Evolutionary conservation across 2,113 vertebrate genomes (phyloP), one percentile per base, ranked within the genome.

Genomic region (Prunella fulvescens): DNA sequence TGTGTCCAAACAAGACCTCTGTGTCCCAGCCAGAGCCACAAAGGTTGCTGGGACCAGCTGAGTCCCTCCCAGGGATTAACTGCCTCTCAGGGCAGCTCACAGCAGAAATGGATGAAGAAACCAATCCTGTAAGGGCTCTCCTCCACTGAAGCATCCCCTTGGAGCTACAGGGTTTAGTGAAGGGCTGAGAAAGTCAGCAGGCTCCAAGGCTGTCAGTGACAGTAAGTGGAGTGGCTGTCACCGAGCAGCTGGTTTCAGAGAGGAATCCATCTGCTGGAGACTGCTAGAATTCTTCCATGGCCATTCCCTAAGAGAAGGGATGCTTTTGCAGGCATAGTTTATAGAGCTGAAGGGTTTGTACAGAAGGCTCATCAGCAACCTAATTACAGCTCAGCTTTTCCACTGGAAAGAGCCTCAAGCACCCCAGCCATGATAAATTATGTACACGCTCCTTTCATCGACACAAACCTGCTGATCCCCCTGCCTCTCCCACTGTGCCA

Each of bases 301-400:
- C 50, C 4, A 0, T 58, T 47, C 62, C 28, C 35, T 65, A 70
- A 35, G 73, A 92, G 39, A 62, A 80, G 44, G 48, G 47, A 54
- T 86, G 90, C 44, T 77, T 94, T 64, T 80, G 76, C 88, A 93
- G 39, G 37, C 60, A 71, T 1, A 67, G 73, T 88, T 92, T 81
- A 91, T 57, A 79, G 73, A 92, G 67, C 65, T 76, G 72, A 67
- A 92, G 57, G 31, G 69, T 71, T 90, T 94, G 64, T 85, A 29
- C 70, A 92, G 1, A 4, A 83, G 31, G 37, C 37, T 90, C 88
- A 81, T 67, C 60, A 81, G 67, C 47, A 95, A 81, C 48, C 56
- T 92, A 95, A 96, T 96, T 94, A 96, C 64, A 93, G 90, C 60
- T 93, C 85, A 94, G 72, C 76, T 71, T 83, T 92, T 95, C 88